A percentile compares a stretch with the other conserved stretches of the same genome.
These are phyloP conservation scores for Diplazon laetatorius DNA, from an alignment of 2,888 invertebrate genomes.

Conservation along the genomic window DNA sequence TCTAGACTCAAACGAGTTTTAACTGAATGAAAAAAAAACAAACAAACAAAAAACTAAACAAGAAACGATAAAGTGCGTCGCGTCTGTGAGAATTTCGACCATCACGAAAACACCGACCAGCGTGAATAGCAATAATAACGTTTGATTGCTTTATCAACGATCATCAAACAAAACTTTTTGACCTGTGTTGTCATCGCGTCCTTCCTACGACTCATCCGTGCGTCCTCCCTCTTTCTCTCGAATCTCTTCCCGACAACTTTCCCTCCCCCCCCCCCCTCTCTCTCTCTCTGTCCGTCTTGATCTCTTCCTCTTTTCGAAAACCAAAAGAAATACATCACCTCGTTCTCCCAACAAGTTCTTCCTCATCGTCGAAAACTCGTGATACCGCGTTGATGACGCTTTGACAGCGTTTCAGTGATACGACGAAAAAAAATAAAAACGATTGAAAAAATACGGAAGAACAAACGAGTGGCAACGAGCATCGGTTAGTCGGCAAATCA, in stretches of 20 bases:
- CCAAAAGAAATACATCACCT: constrained; percentile 20
- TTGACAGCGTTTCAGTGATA: constrained; percentile 6
- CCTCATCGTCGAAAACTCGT: constrained; percentile 55
- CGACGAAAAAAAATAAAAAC: constrained; percentile 25
- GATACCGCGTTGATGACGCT: constrained; percentile 29
- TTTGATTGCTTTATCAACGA: neutral
- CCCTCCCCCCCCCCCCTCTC: constrained; percentile 37
- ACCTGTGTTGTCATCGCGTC: constrained; percentile 39
- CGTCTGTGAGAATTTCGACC: neutral
- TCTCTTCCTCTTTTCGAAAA: no score
- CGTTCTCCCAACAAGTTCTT: constrained; percentile 57
- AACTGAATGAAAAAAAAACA: neutral
- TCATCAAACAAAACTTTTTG: neutral
- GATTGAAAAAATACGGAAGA: constrained; percentile 7
- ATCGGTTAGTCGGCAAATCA: neutral
- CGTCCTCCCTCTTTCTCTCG: constrained; percentile 45
- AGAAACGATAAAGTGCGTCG: no score
- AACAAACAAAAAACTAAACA: no score
- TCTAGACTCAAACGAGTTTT: neutral
- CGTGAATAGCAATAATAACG: constrained; percentile 18
- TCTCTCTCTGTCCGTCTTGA: constrained; percentile 48
- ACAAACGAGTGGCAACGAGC: constrained; percentile 1
- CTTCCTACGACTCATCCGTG: constrained; percentile 27
- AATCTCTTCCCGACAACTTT: constrained; percentile 11
- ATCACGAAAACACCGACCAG: neutral